Evolutionary conservation across 2,113 vertebrate genomes (phyloP), one percentile per base, ranked within the genome.

Genomic region (Grus americana): DNA sequence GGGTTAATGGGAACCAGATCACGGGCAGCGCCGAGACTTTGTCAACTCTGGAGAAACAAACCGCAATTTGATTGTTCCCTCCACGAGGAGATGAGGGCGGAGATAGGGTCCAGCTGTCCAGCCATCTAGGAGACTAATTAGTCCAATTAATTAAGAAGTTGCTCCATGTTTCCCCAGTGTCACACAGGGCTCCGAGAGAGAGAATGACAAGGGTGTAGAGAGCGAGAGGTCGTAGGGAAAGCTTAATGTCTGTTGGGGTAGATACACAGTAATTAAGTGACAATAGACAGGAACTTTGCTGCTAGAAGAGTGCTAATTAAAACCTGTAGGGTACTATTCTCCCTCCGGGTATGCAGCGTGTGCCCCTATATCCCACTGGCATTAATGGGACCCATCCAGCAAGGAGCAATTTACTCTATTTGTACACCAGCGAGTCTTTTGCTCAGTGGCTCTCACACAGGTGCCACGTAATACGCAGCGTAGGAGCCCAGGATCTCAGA

Each of bases 61-160:
- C 83, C 23, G 12, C 14, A 30, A 12, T 92, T 92, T 86, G 90
- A 96, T 93, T 94, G 93, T 88, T 90, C 88, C 79, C 86, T 88
- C 96, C 88, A 68, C 5, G n/a, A 94, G 84, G 32, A 94, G 90
- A 92, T 97, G 78, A 19, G 80, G 29, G 76, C 83, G 4, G 27
- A 90, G 94, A 98, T 97, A 97, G 97, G 86, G 97, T 98, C 98
- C 99, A 99, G 99, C 98, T 99, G 99, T 98, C 99, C 98, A 98
- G 98, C 98, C 98, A 98, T 98, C 98, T 94, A 97, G 88, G 90
- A 86, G 96, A 85, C 98, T 99, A 99, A 99, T 99, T 99, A 99
- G 98, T 97, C 98, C 98, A 98, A 99, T 99, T 99, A 99, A 99
- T 98, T 98, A 98, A 97, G 98, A 95, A 98, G 97, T 98, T 97